Evolutionary conservation across 2,797 vertebrate genomes (phyloP).

Genomic region (Labeo calbasu): DNA sequence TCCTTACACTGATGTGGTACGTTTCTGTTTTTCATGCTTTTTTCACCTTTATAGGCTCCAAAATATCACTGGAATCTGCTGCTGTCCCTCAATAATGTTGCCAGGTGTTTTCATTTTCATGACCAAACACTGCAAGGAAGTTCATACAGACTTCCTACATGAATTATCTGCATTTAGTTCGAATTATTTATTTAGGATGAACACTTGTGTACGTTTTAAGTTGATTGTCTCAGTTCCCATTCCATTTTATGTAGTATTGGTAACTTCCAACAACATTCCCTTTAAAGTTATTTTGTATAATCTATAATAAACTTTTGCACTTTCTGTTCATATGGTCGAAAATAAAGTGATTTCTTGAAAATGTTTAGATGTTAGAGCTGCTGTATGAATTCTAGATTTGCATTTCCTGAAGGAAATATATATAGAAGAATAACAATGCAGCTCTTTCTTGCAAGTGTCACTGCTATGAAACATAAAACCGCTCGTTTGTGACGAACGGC

Average conservation of each 20-base stretch:
- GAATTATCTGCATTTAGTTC: slow-evolving; percentile 17
- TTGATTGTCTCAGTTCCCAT: slow-evolving; percentile 13
- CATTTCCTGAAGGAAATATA: neutral
- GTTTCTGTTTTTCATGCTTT: neutral
- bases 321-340: slow-evolving; percentile 52
- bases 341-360: slow-evolving; percentile 23
- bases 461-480: neutral
- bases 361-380: neutral
- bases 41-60: neutral
- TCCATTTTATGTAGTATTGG: slow-evolving; percentile 18
- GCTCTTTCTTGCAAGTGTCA: neutral
- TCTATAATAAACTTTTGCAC: slow-evolving; percentile 69
- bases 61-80: neutral
- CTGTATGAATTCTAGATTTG: neutral
- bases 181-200: slow-evolving; percentile 48
- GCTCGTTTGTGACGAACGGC: neutral
- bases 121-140: slow-evolving; percentile 54
- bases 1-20: neutral
- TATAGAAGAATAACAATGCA: neutral
- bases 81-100: neutral
- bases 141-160: slow-evolving; percentile 26
- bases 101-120: slow-evolving; percentile 20
- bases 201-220: neutral
- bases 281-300: slow-evolving; percentile 70
- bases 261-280: slow-evolving; percentile 58